These are phyloP conservation scores for Chaetophractus vellerosus DNA, from an alignment of 2,797 vertebrate genomes.

Conservation along the genomic window DNA sequence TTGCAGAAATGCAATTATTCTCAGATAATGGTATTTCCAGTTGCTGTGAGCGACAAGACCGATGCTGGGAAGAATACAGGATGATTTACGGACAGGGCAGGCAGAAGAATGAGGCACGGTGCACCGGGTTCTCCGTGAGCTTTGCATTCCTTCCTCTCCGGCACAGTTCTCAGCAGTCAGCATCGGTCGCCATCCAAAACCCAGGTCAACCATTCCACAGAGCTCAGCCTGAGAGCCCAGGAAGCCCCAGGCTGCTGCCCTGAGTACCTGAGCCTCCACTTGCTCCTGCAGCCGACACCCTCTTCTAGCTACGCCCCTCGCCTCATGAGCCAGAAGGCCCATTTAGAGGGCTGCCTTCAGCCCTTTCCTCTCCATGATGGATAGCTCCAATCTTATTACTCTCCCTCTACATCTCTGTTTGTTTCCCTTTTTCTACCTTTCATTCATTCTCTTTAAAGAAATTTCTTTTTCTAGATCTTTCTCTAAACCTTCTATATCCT, in stretches of 20 bases:
- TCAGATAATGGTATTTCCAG: slow-evolving; percentile 82
- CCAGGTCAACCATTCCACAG: background rate
- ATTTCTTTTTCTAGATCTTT: background rate
- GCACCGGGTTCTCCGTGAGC: background rate
- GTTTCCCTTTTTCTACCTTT: slow-evolving; percentile 33
- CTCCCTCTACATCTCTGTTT: slow-evolving; percentile 10
- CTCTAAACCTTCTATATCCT: slow-evolving; percentile 6
- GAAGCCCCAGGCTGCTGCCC: background rate
- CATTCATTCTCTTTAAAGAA: background rate
- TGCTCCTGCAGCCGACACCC: background rate
- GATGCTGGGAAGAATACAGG: slow-evolving; percentile 63
- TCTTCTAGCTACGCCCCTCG: accelerated
- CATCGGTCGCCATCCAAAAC: slow-evolving; percentile 56
- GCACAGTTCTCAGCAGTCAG: slow-evolving; percentile 47
- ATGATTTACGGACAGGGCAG: slow-evolving; percentile 12
- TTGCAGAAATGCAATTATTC: slow-evolving; percentile 79
- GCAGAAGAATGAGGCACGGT: background rate
- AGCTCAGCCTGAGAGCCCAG: background rate
- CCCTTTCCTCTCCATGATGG: background rate
- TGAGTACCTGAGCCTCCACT: accelerated
- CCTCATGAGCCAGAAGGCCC: background rate
- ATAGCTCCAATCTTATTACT: background rate
- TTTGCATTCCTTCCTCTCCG: slow-evolving; percentile 9
- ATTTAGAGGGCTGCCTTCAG: background rate
- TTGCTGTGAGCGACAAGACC: slow-evolving; percentile 72